A percentile compares a stretch with the other conserved stretches of the same genome.
phyloP scores from a whole-genome alignment of 2,113 vertebrate species.

The Grus americana region DNA sequence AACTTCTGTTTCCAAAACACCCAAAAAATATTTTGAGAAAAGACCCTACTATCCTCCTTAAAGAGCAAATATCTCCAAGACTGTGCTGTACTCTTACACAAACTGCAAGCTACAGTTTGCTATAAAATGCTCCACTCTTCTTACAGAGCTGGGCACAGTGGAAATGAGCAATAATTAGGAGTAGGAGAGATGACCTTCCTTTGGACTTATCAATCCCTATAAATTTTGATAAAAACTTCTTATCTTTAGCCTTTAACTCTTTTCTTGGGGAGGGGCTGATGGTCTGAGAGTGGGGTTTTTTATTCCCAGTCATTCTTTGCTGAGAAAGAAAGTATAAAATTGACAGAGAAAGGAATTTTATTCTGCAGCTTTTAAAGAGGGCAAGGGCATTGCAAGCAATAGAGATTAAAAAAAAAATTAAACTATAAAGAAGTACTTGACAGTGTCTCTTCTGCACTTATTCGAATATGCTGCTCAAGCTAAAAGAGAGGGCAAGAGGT shows the following conservation, averaged over 20 bases:
- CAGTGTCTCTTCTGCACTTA: conserved; percentile 66
- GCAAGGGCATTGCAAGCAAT: conserved; percentile 62
- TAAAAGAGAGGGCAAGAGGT: conserved; percentile 70
- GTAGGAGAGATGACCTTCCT: neutral
- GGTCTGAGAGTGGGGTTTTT: neutral
- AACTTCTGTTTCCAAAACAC: neutral
- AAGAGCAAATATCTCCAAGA: neutral
- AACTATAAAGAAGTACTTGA: conserved; percentile 76
- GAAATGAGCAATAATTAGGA: neutral
- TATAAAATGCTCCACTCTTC: neutral
- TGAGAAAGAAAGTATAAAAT: neutral
- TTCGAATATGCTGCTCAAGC: conserved; percentile 67
- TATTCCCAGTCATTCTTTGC: neutral
- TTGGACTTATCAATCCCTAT: neutral
- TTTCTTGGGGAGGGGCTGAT: neutral
- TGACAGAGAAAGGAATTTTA: conserved; percentile 20
- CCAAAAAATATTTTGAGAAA: neutral
- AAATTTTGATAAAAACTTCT: neutral
- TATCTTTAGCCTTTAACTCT: neutral
- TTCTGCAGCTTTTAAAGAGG: conserved; percentile 33
- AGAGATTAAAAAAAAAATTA: conserved; percentile 49
- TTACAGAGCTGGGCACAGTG: neutral
- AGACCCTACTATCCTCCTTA: neutral
- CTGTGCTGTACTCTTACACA: neutral
- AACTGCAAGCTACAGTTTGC: neutral